Evolutionary conservation across 2,797 vertebrate species (phyloP), one percentile per base, ranked within the genome.

Genomic region (Melanogrammus aeglefinus): DNA sequence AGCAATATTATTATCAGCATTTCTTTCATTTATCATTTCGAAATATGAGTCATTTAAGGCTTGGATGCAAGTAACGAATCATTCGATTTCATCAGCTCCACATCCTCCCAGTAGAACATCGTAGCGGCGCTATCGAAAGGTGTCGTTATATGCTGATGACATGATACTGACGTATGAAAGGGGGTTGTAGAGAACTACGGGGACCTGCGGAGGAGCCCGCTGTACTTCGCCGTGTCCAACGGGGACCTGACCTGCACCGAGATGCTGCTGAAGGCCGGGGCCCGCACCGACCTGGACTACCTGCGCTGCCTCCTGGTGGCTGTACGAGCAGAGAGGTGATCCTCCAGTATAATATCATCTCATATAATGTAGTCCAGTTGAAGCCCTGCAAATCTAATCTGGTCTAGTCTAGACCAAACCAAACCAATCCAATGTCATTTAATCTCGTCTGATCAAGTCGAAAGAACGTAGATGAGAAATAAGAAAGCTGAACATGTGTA

Each of bases 151-250:
- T 51, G 47, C 47, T 3, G 14, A 51, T 3, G 47, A 16, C 47
- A 18, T 47, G 44, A 47, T 18, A 47, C 13, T 47, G 16, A 47
- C 9, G 5, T 47, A 18, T 47, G 44, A 47, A 16, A 47, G 9
- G 44, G 13, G 38, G 1, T 38, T 74, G 8, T 80, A 91, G 85
- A 95, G 78, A 95, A 92, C 90, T 97, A 96, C 0, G 91, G 92
- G 0, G 96, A 97, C 0, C 89, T 93, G 80, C 94, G 96, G 77
- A 95, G 91, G 88, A 95, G 92, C 0, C 90, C 95, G 0, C 90
- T 97, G 12, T 96, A 91, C 88, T 96, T 95, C 78, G 92, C 95
- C 0, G 91, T 97, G 81, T 96, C 91, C 78, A 96, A 96, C 44
- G 93, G 93, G 2, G 95, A 97, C 14, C 80, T 95, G 44, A 94